phyloP scores from a whole-genome alignment of 2,113 vertebrate species.

The Ciconia stormi region DNA sequence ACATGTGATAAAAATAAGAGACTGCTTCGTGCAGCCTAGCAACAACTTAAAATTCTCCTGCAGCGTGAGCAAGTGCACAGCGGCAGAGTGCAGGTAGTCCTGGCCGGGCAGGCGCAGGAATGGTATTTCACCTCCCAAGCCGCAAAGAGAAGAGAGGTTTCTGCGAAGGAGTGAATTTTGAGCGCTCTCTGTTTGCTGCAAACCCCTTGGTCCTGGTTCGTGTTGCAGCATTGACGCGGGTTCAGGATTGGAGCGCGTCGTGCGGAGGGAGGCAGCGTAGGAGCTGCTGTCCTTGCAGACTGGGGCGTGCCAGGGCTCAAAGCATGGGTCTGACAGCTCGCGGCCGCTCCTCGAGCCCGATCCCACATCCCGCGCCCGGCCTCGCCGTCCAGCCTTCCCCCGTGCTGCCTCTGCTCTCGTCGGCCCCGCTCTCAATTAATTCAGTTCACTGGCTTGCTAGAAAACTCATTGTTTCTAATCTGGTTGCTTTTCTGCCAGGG shows the following conservation, averaged over 20 bases:
- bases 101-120: background rate
- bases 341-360: background rate
- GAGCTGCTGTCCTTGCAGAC: background rate
- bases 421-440: background rate
- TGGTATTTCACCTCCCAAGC: background rate
- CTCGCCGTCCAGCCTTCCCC: background rate
- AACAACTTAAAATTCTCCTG: conserved; percentile 30
- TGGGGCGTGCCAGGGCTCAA: background rate
- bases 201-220: background rate
- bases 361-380: background rate
- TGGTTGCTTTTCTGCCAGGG: background rate
- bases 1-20: conserved; percentile 57
- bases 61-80: background rate
- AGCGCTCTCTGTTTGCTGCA: background rate
- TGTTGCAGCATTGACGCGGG: background rate
- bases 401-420: background rate
- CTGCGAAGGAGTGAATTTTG: background rate
- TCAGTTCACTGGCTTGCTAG: background rate
- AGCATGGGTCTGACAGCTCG: background rate
- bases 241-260: background rate
- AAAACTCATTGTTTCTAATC: background rate
- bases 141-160: background rate
- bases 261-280: background rate
- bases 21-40: conserved; percentile 41
- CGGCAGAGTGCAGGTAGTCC: background rate